Base-by-base conservation (phyloP, 1,140 invertebrate genomes). In the Meteorus sp. region DNA sequence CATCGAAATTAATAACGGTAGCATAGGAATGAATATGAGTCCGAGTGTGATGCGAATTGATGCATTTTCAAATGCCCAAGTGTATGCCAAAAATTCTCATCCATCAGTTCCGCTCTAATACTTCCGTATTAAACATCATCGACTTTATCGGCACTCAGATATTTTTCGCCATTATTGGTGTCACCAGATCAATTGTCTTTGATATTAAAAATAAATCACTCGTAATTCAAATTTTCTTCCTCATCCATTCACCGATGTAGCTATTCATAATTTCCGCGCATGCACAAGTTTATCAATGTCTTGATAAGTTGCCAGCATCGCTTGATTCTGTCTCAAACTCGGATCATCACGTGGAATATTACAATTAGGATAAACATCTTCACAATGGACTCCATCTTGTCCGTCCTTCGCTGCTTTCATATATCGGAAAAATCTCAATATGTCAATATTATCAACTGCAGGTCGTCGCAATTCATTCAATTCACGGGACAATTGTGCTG, bases 361-460 rank as follows among this genome's bases (percentile, higher is more conserved):
- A 64, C 83, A 85, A 35, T 71, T 67, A 1, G 75, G 64, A 64
- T 84, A 84, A 1, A 76, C 60, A 0, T 75, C 64, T 22, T 82
- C 76, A 69, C 91, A 94, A 63, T 87, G 85, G 5, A 83, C 73
- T 2, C 88, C 88, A 63, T 92, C 90, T 67, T 94, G 91, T 0
- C 91, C 91, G 61, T 91, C 88, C 66, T 92, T 89, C 4, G 91
- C 91, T 1, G 91, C 90, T 62, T 91, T 87, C 91, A 94, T 93
- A 74, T 93, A 93, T 39, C 86, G 85, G 83, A 93, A 94, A 81
- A 93, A 94, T 27, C 91, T 80, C 9, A 94, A 76, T 25, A 93
- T 91, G 60, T 93, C 90, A 4, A 89, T 87, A 70, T 92, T 93
- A 73, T 92, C 90, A 1, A 86, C 87, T 1, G 88, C 86, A 2